Base-by-base conservation (phyloP, 2,113 vertebrate genomes). In the Etia nguti region DNA sequence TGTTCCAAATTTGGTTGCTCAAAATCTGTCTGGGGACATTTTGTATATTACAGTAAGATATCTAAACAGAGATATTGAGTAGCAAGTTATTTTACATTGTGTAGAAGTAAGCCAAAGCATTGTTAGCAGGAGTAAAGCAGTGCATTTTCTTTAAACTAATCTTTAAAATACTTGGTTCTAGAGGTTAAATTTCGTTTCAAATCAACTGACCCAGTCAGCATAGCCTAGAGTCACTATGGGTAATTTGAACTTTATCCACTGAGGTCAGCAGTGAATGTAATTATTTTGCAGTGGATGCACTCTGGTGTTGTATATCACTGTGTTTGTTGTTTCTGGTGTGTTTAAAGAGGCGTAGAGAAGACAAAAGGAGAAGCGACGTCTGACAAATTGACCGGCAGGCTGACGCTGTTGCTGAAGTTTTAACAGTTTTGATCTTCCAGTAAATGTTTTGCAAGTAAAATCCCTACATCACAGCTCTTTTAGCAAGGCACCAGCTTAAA, bases 341-440 rank as follows among this genome's bases (percentile, higher is more conserved):
- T 89, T 41, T 59, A 48, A 80, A 79, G 55, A 56, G 22, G 54
- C 22, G 6, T 55, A 26, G 26, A 70, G 34, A 48, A 20, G 43
- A 59, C 16, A 60, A 18, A 55, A 81, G 34, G 22, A 60, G 55
- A 24, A 81, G 46, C 6, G n/a, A 83, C 85, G 4, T 65, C 18
- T 65, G 26, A 22, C 92, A 90, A 68, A 87, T 79, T 70, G 6
- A 77, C 80, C 50, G 12, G 52, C 31, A 7, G 3, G 20, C 41
- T 48, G 36, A 75, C 50, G 22, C 11, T 16, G 77, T 36, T 82
- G 11, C 43, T 91, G 59, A 79, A n/a, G 60, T 94, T 89, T 93
- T 85, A 83, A 10, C 62, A 18, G 65, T 81, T 88, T 90, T 90
- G 90, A 90, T 94, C 88, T 86, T 82, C 65, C 81, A 86, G 34